Evolutionary conservation across 2,888 invertebrate genomes (phyloP), one percentile per base, ranked within the genome.

Genomic region (Trichacis sp.): DNA sequence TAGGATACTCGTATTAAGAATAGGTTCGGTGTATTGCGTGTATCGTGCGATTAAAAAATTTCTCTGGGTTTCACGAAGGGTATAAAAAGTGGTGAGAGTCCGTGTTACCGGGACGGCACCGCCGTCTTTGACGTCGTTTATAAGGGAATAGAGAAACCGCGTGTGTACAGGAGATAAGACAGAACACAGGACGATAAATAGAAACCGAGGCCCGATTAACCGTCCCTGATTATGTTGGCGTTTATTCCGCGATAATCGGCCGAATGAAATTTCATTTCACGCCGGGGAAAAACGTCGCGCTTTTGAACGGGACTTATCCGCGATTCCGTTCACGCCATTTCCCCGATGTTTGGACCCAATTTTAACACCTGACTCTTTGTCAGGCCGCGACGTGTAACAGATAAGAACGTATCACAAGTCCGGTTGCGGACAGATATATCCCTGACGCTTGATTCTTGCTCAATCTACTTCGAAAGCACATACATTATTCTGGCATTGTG

Each of bases 351-450:
- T 42, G 9, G 19, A 18, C 19, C 18, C 9, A 20, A 20, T 45
- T 45, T 19, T 42, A 42, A 45, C 45, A 18, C 19, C 20, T 18
- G 72, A 73, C 72, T 71, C 75, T 73, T 77, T 76, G 75, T 71
- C 70, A 65, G 63, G 70, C 68, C 67, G 61, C 66, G 68, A 70
- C 68, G 64, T 68, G 58, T 67, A 46, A 59, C 68, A 72, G 76
- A 77, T 77, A 77, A 77, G 75, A 69, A 71, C 73, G 73, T 72
- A 76, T 76, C 75, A 70, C 71, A 73, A 72, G 74, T 66, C 68
- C 64, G 55, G 65, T 62, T 61, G 61, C 59, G 56, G 68, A 65
- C 58, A 63, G 66, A 70, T 70, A 70, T 68, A 65, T 69, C 19
- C 67, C 57, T 58, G 69, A 69, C 71, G 65, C 66, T 49, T 62